Base-by-base conservation (phyloP, 2,797 vertebrate genomes). In the Poeciliopsis infans region DNA sequence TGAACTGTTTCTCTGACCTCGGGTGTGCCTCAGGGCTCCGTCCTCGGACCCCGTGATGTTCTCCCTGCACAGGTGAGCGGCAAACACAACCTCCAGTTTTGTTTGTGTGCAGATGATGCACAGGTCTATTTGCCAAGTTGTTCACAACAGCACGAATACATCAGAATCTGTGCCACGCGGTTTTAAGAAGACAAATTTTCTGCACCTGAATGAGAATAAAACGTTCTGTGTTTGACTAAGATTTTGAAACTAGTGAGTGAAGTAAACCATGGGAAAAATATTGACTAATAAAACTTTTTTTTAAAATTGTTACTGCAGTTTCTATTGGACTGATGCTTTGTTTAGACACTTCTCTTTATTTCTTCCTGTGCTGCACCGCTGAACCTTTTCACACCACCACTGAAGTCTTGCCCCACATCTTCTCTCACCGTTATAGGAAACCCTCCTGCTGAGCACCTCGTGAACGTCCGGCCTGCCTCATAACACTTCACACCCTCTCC, bases 401-500 rank as follows among this genome's bases (percentile, higher is more conserved):
- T 74, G 16, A 76, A 61, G 7, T 47, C 49, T 75, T 73, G 47
- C 39, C 33, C n/a, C 39, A 11, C 23, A 79, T 55, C 55, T 57
- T 72, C 71, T 57, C 7, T 4, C 66, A 43, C 71, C 28, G 4
- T 2, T 72, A n/a, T 12, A 72, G 77, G 16, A 45, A 7, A 23
- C 25, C 51, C 75, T 83, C 15, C 61, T 55, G 66, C 13, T 6
- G 28, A 23, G 20, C 3, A 8, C 28, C 2, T 6, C 4, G 72
- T 68, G 18, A 71, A 84, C 41, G 66, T 2, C 36, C 33, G 70
- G 53, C 39, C 41, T 69, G 18, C 39, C n/a, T 49, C 41, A 8
- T 12, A 71, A 57, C 77, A 55, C 55, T 71, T 85, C 33, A 77
- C 66, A 47, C 46, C 1, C 0, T 73, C 49, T 80, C 13, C 61